Base-by-base conservation (phyloP, 1,140 invertebrate species). In the Bilobella aurantiaca region DNA sequence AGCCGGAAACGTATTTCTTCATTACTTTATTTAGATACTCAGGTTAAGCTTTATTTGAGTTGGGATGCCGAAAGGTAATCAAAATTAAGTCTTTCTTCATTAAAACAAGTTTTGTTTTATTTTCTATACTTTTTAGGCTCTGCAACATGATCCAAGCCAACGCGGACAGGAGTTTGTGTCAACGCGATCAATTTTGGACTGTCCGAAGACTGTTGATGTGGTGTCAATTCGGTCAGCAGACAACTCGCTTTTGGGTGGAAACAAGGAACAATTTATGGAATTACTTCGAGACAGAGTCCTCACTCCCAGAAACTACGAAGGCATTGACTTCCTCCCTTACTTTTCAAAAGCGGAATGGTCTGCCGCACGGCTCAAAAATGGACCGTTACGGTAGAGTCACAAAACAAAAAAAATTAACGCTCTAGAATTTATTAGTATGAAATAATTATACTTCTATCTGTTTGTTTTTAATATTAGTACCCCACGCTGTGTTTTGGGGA, bases 271-370 rank as follows among this genome's bases (percentile, higher is more conserved):
- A 31, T 28, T 69, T 3, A 61, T 46, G 23, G 57, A 62, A 18
- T 1, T 67, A 3, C 16, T 69, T 3, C 46, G 58, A 3, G 65
- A 69, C 53, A 62, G 57, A 27, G 46, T 64, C 23, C 16, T 69
- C 1, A 67, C 65, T 5, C 68, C 68, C 16, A 49, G 59, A n/a
- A 62, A 57, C 8, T 34, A 34, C 12, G 34, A 59, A n/a, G 68
- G 64, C 31, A 29, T 67, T 16, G 65, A 69, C 25, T 66, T 62
- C 32, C 32, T 62, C 31, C 49, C 66, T 34, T 64, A 49, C 32
- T 63, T 69, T 25, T 42, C 18, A 14, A 63, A 64, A 61, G 62
- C 23, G 2, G 47, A 63, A 3, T 69, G 68, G 68, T 66, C 64
- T 5, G 12, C 21, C n/a, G 42, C 47, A 18, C 34, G 60, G 1